These are phyloP conservation scores for Ptiloglossa arizonensis DNA, from an alignment of 1,140 invertebrate genomes.

Conservation along the genomic window DNA sequence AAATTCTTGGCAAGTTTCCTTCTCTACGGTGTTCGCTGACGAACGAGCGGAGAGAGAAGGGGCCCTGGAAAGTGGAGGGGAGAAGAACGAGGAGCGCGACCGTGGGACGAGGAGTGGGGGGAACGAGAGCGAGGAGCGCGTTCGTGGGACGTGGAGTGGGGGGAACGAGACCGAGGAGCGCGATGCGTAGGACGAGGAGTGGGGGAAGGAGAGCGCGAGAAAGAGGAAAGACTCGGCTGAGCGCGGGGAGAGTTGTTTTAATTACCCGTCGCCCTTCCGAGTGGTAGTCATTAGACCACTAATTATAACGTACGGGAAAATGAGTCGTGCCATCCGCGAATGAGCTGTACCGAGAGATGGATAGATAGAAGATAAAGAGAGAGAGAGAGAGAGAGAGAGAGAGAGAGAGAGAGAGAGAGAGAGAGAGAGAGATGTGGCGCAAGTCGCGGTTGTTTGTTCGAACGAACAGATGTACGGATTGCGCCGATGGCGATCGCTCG, in stretches of 20 bases:
- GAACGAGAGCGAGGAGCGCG: too few species aligned
- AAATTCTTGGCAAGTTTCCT: constrained; percentile 77
- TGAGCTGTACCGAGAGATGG: constrained; percentile 7
- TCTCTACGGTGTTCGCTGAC: constrained; percentile 27
- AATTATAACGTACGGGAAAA: constrained; percentile 81
- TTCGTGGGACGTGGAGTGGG: too few species aligned
- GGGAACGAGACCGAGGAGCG: too few species aligned
- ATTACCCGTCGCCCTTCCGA: constrained; percentile 78
- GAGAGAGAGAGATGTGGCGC: neutral
- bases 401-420: constrained; percentile 8
- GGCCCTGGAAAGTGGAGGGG: constrained; percentile 30
- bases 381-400: neutral
- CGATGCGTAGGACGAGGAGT: constrained; percentile 36
- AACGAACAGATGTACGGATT: neutral
- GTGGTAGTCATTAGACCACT: constrained; percentile 81
- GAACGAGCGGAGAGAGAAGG: constrained; percentile 40
- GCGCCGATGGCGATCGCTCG: constrained; percentile 2
- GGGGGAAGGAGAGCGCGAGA: constrained; percentile 42
- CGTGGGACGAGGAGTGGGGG: too few species aligned
- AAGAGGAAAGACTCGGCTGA: constrained; percentile 48
- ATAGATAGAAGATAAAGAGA: too few species aligned
- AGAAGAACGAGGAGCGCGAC: constrained; percentile 39
- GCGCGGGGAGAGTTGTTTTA: constrained; percentile 75
- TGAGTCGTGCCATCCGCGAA: constrained; percentile 72
- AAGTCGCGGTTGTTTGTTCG: neutral